Evolutionary conservation across 1,140 invertebrate species (phyloP), one percentile per base, ranked within the genome.

Genomic region (Zaprionus ghesquierei): DNA sequence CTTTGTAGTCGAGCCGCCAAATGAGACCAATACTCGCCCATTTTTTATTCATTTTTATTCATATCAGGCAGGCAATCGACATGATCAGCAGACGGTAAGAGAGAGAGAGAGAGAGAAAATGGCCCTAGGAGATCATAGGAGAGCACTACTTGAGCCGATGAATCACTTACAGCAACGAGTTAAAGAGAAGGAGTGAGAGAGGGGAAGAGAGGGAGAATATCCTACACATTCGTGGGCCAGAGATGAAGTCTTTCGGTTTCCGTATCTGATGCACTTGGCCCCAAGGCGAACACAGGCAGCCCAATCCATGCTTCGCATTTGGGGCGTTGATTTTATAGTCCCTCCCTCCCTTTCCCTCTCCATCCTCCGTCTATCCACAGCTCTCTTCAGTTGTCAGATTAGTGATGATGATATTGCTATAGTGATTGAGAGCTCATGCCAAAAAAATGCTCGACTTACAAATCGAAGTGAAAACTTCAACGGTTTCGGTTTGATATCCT

Each of bases 1-100:
- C 85, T 86, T 87, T 87, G 82, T 87, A 85, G 76, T 87, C 41
- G 46, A 76, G 85, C 85, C 82, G 82, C 69, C 85, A 69, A 86
- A 89, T 78, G 49, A 80, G 77, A 63, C 56, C 81, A 70, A 75
- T 77, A 66, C 64, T 70, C 64, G 70, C 75, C 78, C 75, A 75
- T 79, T 75, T 84, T 76, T 63, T 46, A 46, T 22, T 22, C n/a
- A n/a, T n/a, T n/a, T n/a, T 74, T 71, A 71, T 75, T 81, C 79
- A 75, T 81, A 85, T 85, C 82, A 74, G 69, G 69, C 66, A 54
- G 55, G 41, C 74, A 71, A 86, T 87, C 81, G 75, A 87, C 82
- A 62, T 78, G 82, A 87, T 85, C 81, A 58, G 33, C 63, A 66
- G 60, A 58, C 69, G 63, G 56, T 55, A 46, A 55, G 61, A 56